A percentile compares a stretch with the other conserved stretches of the same genome.
phyloP scores from a whole-genome alignment of 2,113 vertebrate species.

The Montifringilla adamsi region DNA sequence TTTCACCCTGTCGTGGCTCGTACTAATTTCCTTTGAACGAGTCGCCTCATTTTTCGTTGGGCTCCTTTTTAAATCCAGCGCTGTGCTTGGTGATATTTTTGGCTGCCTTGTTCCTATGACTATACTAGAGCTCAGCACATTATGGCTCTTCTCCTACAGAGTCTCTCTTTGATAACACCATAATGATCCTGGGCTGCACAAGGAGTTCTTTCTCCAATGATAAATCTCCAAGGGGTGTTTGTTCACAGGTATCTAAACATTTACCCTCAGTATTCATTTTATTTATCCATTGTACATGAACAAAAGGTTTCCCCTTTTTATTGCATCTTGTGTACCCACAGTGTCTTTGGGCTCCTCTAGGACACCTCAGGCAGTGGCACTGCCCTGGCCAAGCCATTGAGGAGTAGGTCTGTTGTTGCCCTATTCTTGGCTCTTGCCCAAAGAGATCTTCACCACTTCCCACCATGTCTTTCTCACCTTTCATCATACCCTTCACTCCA shows the following conservation, averaged over 20 bases:
- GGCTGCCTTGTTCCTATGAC: constrained; percentile 10
- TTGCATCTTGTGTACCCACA: neutral
- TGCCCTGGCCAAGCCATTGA: neutral
- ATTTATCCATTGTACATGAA: neutral
- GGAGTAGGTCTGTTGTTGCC: neutral
- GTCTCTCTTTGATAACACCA: neutral
- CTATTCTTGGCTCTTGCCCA: neutral
- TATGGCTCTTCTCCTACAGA: neutral
- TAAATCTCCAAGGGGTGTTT: neutral
- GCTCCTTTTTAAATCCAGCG: constrained; percentile 5
- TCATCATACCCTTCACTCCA: neutral
- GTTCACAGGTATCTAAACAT: neutral
- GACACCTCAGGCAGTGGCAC: neutral
- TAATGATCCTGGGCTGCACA: neutral
- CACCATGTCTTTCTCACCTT: neutral
- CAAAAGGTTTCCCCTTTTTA: neutral
- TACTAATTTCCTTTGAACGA: constrained; percentile 34
- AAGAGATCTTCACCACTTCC: neutral
- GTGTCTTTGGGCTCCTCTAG: neutral
- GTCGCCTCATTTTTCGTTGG: neutral
- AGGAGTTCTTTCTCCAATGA: neutral
- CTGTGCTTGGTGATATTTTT: constrained; percentile 14
- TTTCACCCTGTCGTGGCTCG: neutral
- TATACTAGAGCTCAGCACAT: neutral
- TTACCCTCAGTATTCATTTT: neutral